Base-by-base conservation (phyloP, 2,797 vertebrate species). In the Pipistrellus nathusii region DNA sequence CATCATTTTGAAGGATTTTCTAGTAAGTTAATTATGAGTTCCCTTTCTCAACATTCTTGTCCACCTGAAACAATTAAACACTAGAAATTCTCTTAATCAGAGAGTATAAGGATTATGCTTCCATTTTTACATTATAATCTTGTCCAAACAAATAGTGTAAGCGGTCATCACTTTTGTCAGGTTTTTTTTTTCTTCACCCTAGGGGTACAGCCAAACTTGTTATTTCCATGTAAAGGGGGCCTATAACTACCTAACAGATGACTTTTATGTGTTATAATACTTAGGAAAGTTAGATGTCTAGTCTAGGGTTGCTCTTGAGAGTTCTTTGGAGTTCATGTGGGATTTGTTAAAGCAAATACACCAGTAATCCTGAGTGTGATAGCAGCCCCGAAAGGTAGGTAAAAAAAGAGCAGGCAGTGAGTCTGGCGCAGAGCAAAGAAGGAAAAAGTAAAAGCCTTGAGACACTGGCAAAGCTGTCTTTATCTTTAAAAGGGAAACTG, bases 1-100 rank as follows among this genome's bases (percentile, higher is more conserved):
- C 41, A 92, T 86, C 91, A 78, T 80, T 75, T 68, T 64, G 48
- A 95, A 95, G 94, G 88, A 62, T 93, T 94, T 95, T 95, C 80
- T 71, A 57, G 4, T 88, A 91, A 69, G 86, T 90, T 95, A 92
- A 94, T 95, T 95, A 90, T 62, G 11, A 94, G 62, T 73, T 78
- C 72, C 59, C 84, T 95, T 95, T 95, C 64, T 92, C 57, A 87
- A 92, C 35, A 93, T 17, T 80, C 77, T 55, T 80, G 83, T 77
- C 90, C 23, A 93, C 83, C 80, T 71, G 69, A 95, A 93, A 94
- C 82, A 96, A 94, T 72, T 92, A 85, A 53, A 93, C 69, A 82
- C n/a, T 73, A 90, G 38, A 91, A 81, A 95, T 81, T 86, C 53
- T 94, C 62, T 89, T n/a, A 20, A 5, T 80, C 75, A 30, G 38